Base-by-base conservation (phyloP, 2,888 invertebrate species). In the Anagyrus pseudococci region DNA sequence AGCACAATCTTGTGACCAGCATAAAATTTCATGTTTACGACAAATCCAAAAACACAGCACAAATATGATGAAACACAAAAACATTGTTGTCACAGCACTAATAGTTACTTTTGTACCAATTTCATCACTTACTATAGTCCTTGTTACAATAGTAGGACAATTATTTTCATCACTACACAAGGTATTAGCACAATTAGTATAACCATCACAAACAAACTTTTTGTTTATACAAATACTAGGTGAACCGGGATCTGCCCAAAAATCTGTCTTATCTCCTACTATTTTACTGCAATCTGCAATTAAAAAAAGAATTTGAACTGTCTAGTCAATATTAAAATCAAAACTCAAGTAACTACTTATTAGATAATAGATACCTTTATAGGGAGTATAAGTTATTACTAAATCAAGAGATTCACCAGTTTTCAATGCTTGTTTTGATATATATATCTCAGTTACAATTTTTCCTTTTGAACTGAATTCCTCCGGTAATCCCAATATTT, bases 11-110 rank as follows among this genome's bases (percentile, higher is more conserved):
- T 81, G 70, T 4, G 83, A 78, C 84, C 84, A 84, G 68, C 84
- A 84, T n/a, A 84, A 71, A 62, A 82, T 80, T 64, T 82, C 81
- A 41, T 83, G 80, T 62, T 79, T 82, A 41, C 82, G 80, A 67
- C 84, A 85, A 29, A 82, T 77, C 81, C 83, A 84, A 26, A 85
- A 67, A 58, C 83, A 82, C 64, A 83, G 75, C 15, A 83, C 72
- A 69, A 85, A 84, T 63, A 84, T 72, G n/a, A 81, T 73, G 68
- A 85, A 84, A 29, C 81, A 76, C 10, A 84, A 69, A 40, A 83
- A 73, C 55, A 84, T 77, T 13, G 82, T 77, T 2, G 83, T 82
- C 17, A 84, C 81, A 1, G 84, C 84, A 23, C 83, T 83, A 10
- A 84, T 78, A 10, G 84, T 80, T 19, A 84, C 82, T 73, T 82